These are phyloP conservation scores for Tipula lateralis DNA, from an alignment of 2,888 invertebrate species.

Conservation along the genomic window DNA sequence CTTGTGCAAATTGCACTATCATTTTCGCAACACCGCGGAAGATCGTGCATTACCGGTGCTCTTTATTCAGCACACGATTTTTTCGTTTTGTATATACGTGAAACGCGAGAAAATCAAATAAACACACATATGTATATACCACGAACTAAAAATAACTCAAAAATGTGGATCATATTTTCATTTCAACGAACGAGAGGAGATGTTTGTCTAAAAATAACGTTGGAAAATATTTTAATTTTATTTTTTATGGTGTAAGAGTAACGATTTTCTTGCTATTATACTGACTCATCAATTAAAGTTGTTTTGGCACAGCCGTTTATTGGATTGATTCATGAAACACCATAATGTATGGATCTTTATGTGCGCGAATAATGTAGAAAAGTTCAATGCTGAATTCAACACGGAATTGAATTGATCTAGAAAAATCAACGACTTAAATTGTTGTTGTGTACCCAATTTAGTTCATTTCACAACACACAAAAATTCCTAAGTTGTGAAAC, in stretches of 20 bases:
- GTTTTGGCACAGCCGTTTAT: slow-evolving; percentile 6
- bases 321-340: slow-evolving; percentile 2
- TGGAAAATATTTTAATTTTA: background rate
- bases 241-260: slow-evolving; percentile 19
- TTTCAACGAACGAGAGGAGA: slow-evolving; percentile 11
- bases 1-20: background rate
- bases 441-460: too few species aligned
- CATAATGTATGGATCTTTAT: background rate
- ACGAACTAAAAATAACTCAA: slow-evolving; percentile 7
- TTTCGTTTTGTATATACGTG: background rate
- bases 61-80: background rate
- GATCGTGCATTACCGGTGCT: background rate
- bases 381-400: background rate
- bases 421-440: background rate
- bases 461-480: too few species aligned
- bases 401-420: background rate
- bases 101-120: background rate
- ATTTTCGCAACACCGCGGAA: background rate
- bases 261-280: background rate
- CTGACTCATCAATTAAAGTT: background rate
- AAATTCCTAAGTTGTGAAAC: too few species aligned
- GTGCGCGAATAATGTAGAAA: background rate
- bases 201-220: background rate
- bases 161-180: slow-evolving; percentile 24
- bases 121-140: background rate